Percentiles rank a stretch among this genome's conserved stretches.
Conservation (phyloP, 2,888 invertebrate species). For the Disparrhopalites patrizii region DNA sequence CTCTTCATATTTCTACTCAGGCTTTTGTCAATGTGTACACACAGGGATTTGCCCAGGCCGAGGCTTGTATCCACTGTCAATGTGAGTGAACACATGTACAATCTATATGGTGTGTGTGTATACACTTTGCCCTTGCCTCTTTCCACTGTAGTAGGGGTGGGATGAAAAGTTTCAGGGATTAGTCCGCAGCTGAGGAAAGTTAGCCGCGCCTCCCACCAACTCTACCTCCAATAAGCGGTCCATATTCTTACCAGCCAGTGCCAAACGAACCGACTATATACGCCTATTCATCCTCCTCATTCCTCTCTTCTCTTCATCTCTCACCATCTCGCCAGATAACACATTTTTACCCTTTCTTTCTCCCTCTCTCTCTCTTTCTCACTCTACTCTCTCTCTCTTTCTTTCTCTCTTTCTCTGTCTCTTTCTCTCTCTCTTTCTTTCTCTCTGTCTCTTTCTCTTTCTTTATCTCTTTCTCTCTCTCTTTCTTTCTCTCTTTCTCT, state of each 20-base stretch:
- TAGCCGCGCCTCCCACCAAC: conserved; percentile 46
- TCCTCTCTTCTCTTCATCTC: not conserved
- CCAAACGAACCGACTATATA: conserved; percentile 11
- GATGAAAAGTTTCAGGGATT: conserved; percentile 40
- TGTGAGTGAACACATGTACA: too few species aligned
- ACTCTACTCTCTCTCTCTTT: not conserved
- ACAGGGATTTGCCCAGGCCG: too few species aligned
- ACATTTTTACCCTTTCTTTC: not conserved
- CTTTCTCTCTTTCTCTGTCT: too few species aligned
- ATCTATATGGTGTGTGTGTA: too few species aligned
- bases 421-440: too few species aligned
- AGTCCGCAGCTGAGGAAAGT: conserved; percentile 43
- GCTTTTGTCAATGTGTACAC: too few species aligned
- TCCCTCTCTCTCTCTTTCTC: conserved; percentile 1
- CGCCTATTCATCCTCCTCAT: conserved; percentile 17
- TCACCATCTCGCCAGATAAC: not conserved
- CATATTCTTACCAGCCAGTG: conserved; percentile 3
- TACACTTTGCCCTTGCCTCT: too few species aligned
- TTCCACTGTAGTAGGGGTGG: too few species aligned
- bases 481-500: not conserved
- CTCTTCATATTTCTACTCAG: too few species aligned
- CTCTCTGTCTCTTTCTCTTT: too few species aligned
- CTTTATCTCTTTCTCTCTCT: too few species aligned
- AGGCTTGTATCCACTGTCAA: too few species aligned
- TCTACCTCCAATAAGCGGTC: conserved; percentile 42